These are phyloP conservation scores for Capitulum mitella DNA, from an alignment of 2,888 invertebrate species.

Conservation along the genomic window DNA sequence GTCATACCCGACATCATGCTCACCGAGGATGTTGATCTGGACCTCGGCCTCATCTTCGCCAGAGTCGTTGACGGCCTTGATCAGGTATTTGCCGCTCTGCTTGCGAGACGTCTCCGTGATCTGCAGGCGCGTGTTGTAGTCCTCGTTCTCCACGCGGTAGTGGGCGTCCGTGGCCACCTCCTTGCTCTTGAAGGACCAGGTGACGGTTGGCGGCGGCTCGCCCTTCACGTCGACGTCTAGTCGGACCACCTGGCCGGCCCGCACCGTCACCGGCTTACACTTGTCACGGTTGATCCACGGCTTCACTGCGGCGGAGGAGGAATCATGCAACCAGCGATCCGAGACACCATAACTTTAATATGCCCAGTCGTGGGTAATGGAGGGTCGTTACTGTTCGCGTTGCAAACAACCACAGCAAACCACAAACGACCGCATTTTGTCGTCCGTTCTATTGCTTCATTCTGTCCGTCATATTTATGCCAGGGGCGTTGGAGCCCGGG, in stretches of 20 bases:
- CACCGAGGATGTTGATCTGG: conserved; percentile 76
- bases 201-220: conserved; percentile 88
- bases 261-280: conserved; percentile 74
- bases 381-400: too few species aligned
- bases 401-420: too few species aligned
- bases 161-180: conserved; percentile 38
- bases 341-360: too few species aligned
- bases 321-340: too few species aligned
- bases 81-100: conserved; percentile 81
- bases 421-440: too few species aligned
- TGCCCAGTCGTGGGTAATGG: too few species aligned
- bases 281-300: conserved; percentile 93
- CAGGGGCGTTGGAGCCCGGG: too few species aligned
- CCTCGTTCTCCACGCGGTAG: conserved; percentile 55
- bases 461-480: too few species aligned
- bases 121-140: conserved; percentile 80
- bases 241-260: conserved; percentile 77
- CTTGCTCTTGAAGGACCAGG: conserved; percentile 65
- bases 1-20: too few species aligned
- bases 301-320: conserved; percentile 59
- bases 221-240: conserved; percentile 90
- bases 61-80: conserved; percentile 85
- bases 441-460: too few species aligned
- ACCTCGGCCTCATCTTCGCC: conserved; percentile 91
- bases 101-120: conserved; percentile 72